Evolutionary conservation across 2,113 vertebrate genomes (phyloP), one percentile per base, ranked within the genome.

Genomic region (Anguilla japonica): DNA sequence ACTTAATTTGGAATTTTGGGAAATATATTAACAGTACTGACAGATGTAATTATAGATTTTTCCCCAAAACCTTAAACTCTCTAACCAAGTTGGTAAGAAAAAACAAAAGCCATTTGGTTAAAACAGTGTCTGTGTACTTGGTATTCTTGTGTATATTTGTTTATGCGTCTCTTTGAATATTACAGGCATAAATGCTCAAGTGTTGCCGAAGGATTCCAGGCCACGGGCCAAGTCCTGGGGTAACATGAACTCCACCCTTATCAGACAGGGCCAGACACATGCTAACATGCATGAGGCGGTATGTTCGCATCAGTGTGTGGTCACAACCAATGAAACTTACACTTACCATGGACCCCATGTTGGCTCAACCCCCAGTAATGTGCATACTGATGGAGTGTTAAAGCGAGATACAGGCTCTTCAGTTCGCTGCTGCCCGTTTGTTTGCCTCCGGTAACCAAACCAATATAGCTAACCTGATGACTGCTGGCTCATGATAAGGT

Each of bases 191-290:
- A 34, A 67, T 13, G 11, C n/a, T 75, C 18, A 67, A 26, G n/a
- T n/a, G 67, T 75, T 75, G 1, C 71, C 71, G 3, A 34, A 13
- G 71, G 11, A 34, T 34, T 75, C 71, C 26, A 20, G 79, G 85
- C 20, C 26, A 41, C 11, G 79, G 41, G 53, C 56, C 85, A 82
- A 81, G 57, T 39, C 53, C 29, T 78, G 88, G 34, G 71, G 9
- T 75, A 75, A 89, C 34, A 82, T 50, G 20, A 53, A 84, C 87
- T 81, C 84, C 63, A 87, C 83, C 90, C 91, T 94, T 95, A 95
- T 95, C 95, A 93, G 88, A 87, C 86, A 82, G 87, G 41, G 81
- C 63, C 95, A 95, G 92, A 84, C 88, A 75, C 41, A 57, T 34
- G 60, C 34, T 39, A 85, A 88, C 87, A 83, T 50, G 67, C 80